These are phyloP conservation scores for Felis chaus DNA, from an alignment of 2,113 vertebrate species.

Conservation along the genomic window DNA sequence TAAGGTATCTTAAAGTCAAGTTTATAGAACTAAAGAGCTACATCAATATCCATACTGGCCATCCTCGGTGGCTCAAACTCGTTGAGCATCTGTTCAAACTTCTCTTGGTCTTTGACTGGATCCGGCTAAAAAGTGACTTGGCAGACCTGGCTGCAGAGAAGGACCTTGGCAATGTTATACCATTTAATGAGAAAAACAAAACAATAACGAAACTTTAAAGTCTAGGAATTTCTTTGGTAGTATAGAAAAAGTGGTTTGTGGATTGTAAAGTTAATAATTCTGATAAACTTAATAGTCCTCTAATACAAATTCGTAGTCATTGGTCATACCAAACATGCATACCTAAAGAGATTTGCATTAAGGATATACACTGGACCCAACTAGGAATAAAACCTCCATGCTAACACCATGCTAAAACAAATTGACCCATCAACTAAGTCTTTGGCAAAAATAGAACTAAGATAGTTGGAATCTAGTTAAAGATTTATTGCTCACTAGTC, in stretches of 20 bases:
- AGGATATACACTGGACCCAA: background rate
- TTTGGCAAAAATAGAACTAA: background rate
- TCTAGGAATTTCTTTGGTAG: background rate
- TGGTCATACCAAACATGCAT: background rate
- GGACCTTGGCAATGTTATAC: background rate
- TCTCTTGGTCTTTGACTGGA: background rate
- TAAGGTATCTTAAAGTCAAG: background rate
- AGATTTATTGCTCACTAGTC: conserved; percentile 1
- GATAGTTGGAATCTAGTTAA: conserved; percentile 37
- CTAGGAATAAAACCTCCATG: background rate
- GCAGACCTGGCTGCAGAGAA: background rate
- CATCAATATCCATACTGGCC: background rate
- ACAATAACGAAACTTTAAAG: background rate
- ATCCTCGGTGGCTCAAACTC: background rate
- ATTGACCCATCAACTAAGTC: background rate
- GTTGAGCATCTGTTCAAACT: background rate
- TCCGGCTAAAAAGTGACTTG: background rate
- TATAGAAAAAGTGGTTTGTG: background rate
- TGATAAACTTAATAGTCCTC: background rate
- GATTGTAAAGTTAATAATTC: conserved; percentile 8
- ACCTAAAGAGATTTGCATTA: background rate
- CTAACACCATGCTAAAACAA: background rate
- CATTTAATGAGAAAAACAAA: background rate
- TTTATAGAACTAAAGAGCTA: background rate
- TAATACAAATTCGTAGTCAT: background rate